These are phyloP conservation scores for Sarcophaga caerulescens DNA, from an alignment of 2,888 invertebrate genomes.

Conservation along the genomic window DNA sequence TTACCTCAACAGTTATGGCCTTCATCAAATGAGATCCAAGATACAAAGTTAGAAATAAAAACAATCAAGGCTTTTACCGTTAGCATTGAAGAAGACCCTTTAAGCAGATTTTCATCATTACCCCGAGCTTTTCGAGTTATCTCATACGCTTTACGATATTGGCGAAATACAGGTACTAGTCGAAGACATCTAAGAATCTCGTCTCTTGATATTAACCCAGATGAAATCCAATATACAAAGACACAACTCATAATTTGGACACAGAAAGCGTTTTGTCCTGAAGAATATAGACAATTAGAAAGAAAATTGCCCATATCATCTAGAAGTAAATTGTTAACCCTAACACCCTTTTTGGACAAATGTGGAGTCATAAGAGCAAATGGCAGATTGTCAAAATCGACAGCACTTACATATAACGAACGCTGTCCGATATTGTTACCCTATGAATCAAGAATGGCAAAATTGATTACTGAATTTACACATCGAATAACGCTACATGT, in stretches of 20 bases:
- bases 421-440: background rate
- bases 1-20: too few relatives aligned
- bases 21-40: constrained; percentile 7
- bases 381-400: background rate
- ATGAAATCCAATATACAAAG: background rate
- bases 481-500: constrained; percentile 19
- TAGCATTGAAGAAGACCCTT: background rate
- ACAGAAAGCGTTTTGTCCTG: too few relatives aligned
- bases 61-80: background rate
- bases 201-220: too few relatives aligned
- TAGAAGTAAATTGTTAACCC: too few relatives aligned
- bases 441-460: too few relatives aligned
- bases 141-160: too few relatives aligned
- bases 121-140: background rate
- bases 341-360: constrained; percentile 15
- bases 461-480: constrained; percentile 11
- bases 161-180: background rate
- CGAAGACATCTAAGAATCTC: background rate
- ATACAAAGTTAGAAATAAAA: background rate
- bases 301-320: constrained; percentile 5
- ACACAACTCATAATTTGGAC: too few relatives aligned
- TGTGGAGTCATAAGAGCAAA: too few relatives aligned
- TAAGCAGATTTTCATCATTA: constrained; percentile 11
- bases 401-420: constrained; percentile 1
- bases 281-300: background rate